Percentiles rank a stretch among this genome's conserved stretches.
phyloP scores from a whole-genome alignment of 2,797 vertebrate genomes.

The Myiothlypis chrysogaster region DNA sequence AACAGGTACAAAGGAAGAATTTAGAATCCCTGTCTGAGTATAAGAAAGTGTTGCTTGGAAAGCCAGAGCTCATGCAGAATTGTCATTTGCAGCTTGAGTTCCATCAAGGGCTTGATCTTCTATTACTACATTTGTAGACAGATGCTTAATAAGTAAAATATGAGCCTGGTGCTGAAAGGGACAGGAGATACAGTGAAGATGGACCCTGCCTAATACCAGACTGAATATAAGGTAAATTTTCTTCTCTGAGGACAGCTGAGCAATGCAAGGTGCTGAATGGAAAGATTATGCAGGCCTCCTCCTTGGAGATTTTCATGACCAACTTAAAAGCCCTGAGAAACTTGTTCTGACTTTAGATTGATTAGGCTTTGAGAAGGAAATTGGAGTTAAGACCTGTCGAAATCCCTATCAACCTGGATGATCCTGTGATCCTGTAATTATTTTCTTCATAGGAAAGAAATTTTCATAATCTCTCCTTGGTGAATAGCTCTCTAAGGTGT shows the following conservation, averaged over 20 bases:
- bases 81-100: neutral
- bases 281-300: neutral
- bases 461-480: neutral
- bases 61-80: neutral
- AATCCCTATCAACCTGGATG: neutral
- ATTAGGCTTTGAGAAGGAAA: neutral
- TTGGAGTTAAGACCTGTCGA: neutral
- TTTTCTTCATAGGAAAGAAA: neutral
- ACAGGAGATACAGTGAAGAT: neutral
- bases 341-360: neutral
- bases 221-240: neutral
- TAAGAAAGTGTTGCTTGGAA: neutral
- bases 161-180: neutral
- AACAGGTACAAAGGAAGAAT: neutral
- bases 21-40: neutral
- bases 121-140: neutral
- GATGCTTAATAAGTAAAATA: neutral
- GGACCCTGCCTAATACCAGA: neutral
- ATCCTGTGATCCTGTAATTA: neutral
- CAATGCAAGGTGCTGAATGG: neutral
- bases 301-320: neutral
- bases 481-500: neutral
- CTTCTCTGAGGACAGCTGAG: neutral
- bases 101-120: neutral
- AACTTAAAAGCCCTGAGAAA: neutral